Evolutionary conservation across 2,888 invertebrate species (phyloP).

Genomic region (Leptura quadrifasciata): DNA sequence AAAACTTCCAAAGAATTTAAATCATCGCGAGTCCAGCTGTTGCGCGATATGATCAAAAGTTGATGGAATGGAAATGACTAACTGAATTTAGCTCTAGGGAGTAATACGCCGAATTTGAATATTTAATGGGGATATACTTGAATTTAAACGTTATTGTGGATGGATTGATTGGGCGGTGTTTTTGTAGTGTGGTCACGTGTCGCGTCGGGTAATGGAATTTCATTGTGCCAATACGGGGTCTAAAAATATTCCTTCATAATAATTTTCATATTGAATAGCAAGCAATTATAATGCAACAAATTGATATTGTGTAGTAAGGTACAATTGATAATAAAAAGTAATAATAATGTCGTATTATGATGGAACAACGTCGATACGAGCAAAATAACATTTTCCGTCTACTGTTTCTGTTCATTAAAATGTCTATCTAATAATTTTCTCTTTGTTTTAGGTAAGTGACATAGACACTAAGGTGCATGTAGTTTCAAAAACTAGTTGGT

Average conservation of each 20-base stretch:
- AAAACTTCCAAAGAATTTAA: constrained; percentile 62
- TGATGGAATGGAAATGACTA: constrained; percentile 63
- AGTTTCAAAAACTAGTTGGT: too few relatives aligned
- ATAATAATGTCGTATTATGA: too few relatives aligned
- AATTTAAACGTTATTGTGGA: constrained; percentile 45
- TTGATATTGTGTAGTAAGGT: too few relatives aligned
- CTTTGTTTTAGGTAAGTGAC: background rate
- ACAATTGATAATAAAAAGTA: too few relatives aligned
- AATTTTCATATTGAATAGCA: too few relatives aligned
- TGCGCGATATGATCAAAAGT: constrained; percentile 63
- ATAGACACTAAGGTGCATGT: too few relatives aligned
- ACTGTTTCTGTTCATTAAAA: too few relatives aligned
- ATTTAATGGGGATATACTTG: constrained; percentile 55
- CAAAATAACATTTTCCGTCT: too few relatives aligned
- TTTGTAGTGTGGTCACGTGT: background rate
- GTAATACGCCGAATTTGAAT: constrained; percentile 54
- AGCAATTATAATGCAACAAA: too few relatives aligned
- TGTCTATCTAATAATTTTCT: background rate
- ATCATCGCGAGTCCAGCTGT: constrained; percentile 63
- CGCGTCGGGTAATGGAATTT: background rate
- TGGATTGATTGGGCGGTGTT: background rate
- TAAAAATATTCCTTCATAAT: too few relatives aligned
- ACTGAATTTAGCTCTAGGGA: constrained; percentile 54
- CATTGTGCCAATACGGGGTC: background rate
- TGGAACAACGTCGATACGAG: too few relatives aligned